A percentile compares a stretch with the other conserved stretches of the same genome.
Evolutionary conservation across 2,113 vertebrate genomes (phyloP).

Genomic region (Maylandia zebra): DNA sequence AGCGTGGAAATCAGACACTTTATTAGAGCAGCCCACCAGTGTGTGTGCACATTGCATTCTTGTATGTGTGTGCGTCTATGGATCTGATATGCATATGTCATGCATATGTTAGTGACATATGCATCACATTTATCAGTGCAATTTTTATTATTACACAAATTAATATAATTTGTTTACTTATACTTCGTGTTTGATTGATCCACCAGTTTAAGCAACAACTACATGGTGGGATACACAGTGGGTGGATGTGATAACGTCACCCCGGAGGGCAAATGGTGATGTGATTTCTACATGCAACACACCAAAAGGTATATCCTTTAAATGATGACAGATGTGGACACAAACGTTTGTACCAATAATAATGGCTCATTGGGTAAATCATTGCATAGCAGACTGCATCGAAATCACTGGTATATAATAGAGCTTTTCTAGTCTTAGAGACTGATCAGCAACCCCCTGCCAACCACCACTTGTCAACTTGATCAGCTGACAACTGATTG

Average conservation of each 20-base stretch:
- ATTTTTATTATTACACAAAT: neutral
- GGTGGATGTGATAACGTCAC: neutral
- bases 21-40: neutral
- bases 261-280: neutral
- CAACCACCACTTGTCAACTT: rapidly evolving
- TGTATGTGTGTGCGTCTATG: neutral
- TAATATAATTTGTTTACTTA: neutral
- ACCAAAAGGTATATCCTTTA: neutral
- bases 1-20: neutral
- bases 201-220: neutral
- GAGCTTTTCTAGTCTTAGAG: neutral
- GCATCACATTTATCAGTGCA: neutral
- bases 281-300: neutral
- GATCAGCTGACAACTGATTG: neutral
- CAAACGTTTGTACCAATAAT: neutral
- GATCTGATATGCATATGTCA: neutral
- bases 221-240: neutral
- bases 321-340: neutral
- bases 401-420: neutral
- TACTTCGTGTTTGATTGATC: neutral
- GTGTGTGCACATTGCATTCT: neutral
- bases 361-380: neutral
- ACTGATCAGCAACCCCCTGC: neutral
- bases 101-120: neutral
- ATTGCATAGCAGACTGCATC: rapidly evolving